phyloP scores from a whole-genome alignment of 1,140 invertebrate species.

The Bombus confusus region DNA sequence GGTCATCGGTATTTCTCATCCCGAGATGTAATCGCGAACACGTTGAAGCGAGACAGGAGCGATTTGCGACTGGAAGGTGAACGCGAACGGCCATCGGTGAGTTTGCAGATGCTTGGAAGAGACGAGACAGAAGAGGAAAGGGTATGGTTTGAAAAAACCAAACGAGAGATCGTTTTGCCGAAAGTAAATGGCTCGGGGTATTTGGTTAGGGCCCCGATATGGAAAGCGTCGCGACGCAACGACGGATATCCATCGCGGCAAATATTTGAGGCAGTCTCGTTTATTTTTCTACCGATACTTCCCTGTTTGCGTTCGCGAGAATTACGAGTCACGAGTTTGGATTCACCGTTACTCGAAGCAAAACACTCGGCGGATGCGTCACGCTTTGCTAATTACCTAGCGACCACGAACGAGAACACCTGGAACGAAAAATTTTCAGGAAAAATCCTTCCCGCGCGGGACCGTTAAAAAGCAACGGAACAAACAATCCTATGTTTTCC shows the following conservation, averaged over 20 bases:
- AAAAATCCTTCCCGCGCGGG: background rate
- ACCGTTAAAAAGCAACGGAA: too few species aligned
- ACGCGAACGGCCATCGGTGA: too few species aligned
- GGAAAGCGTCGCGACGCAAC: background rate
- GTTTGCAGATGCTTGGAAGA: too few species aligned
- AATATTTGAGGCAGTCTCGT: constrained; percentile 26
- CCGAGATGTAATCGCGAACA: background rate
- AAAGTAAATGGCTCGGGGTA: constrained; percentile 9
- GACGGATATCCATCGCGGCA: constrained; percentile 11
- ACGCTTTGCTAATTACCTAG: constrained; percentile 47
- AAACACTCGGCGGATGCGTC: constrained; percentile 46
- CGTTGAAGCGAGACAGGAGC: background rate
- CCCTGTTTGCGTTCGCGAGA: constrained; percentile 20
- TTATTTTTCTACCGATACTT: constrained; percentile 29
- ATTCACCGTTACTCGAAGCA: constrained; percentile 52
- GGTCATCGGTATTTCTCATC: background rate
- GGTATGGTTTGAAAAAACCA: too few species aligned
- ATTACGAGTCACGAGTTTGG: constrained; percentile 14
- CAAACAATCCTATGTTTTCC: too few species aligned
- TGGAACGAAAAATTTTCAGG: background rate
- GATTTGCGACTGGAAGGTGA: too few species aligned
- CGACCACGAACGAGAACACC: background rate
- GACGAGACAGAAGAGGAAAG: too few species aligned
- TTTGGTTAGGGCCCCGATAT: constrained; percentile 34
- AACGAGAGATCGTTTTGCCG: too few species aligned